Evolutionary conservation across 2,888 invertebrate species (phyloP).

Genomic region (Epirrita christyi): DNA sequence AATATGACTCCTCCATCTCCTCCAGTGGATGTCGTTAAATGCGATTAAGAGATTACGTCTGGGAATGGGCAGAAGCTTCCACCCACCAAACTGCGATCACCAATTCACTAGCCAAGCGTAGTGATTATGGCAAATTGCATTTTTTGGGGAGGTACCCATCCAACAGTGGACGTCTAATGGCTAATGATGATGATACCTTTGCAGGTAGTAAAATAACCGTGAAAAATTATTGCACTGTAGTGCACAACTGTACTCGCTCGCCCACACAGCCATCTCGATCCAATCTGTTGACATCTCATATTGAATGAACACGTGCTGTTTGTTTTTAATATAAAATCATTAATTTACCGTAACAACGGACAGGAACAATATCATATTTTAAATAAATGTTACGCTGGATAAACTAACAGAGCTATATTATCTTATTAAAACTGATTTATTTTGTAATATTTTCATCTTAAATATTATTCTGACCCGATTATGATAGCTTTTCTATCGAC

Average conservation of each 20-base stretch:
- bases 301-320: conserved; percentile 68
- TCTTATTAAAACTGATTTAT: neutral
- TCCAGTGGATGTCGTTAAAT: no score
- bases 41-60: no score
- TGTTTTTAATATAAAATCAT: conserved; percentile 63
- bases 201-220: neutral
- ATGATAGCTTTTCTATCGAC: no score
- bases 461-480: neutral
- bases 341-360: conserved; percentile 38
- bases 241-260: conserved; percentile 60
- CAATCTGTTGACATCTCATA: conserved; percentile 73
- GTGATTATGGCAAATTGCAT: no score
- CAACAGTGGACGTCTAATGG: no score
- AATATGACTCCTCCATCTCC: no score
- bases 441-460: neutral
- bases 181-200: no score
- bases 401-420: conserved; percentile 7
- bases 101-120: no score
- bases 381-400: conserved; percentile 19
- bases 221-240: conserved; percentile 26
- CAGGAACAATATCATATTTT: conserved; percentile 36
- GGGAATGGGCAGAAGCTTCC: no score
- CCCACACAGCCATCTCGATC: conserved; percentile 50
- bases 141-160: no score
- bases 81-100: no score